phyloP scores from a whole-genome alignment of 2,888 invertebrate species.

The Erannis defoliaria region DNA sequence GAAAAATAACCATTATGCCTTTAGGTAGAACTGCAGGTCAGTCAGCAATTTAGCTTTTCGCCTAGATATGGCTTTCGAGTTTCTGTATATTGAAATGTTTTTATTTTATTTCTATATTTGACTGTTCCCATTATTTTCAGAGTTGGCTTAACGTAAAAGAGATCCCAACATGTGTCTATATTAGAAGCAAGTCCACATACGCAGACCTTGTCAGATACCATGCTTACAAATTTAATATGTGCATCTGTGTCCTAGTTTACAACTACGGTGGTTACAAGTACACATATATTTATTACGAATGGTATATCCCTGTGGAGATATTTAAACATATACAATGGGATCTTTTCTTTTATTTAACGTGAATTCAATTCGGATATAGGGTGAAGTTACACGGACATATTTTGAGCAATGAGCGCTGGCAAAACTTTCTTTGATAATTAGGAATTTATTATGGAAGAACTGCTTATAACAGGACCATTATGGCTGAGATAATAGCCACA shows the following conservation, averaged over 20 bases:
- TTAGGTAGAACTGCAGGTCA: no score
- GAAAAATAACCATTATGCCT: no score
- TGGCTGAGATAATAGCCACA: no score
- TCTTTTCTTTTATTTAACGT: conserved; percentile 34
- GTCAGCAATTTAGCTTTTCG: no score
- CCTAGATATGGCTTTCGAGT: no score
- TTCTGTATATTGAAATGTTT: no score
- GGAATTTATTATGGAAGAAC: no score
- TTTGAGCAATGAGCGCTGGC: no score
- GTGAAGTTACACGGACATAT: not conserved
- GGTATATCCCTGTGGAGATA: conserved; percentile 53
- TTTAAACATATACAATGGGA: conserved; percentile 48
- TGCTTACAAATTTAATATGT: conserved; percentile 49
- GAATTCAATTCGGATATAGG: not conserved
- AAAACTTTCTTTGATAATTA: no score
- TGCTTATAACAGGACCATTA: no score
- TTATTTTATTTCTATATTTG: not conserved
- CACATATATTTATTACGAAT: conserved; percentile 48
- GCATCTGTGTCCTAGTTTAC: conserved; percentile 43
- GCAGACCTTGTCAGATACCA: conserved; percentile 44
- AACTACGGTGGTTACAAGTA: conserved; percentile 13
- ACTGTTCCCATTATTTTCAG: conserved; percentile 36
- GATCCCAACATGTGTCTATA: conserved; percentile 41
- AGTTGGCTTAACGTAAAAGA: conserved; percentile 29
- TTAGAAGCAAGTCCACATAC: conserved; percentile 43